A percentile compares a stretch with the other conserved stretches of the same genome.
Conservation (phyloP, 2,113 vertebrate species). For the Caloenas nicobarica region DNA sequence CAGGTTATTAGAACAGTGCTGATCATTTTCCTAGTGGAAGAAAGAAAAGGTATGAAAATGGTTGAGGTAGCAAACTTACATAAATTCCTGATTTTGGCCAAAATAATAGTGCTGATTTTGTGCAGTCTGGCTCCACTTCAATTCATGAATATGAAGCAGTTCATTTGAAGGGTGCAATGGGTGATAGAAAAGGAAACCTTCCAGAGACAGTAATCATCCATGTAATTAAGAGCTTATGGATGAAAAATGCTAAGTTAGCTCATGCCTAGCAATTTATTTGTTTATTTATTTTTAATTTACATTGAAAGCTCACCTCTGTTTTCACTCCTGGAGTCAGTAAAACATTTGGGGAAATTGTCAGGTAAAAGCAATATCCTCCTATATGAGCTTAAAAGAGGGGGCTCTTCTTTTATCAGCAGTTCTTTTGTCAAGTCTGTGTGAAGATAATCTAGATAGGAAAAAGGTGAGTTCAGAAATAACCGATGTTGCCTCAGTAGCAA, state of each 20-base stretch:
- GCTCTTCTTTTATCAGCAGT: background rate
- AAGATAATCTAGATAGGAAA: background rate
- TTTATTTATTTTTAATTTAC: background rate
- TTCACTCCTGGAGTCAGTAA: background rate
- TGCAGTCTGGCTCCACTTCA: background rate
- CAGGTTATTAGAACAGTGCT: background rate
- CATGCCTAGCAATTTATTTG: background rate
- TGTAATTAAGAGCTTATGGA: background rate
- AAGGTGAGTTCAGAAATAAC: background rate
- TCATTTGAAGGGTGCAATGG: background rate
- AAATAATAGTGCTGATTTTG: background rate
- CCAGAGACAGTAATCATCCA: no score
- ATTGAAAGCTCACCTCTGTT: background rate
- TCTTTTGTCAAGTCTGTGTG: background rate
- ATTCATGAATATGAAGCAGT: background rate
- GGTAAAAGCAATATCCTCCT: background rate
- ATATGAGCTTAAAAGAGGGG: background rate
- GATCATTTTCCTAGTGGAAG: background rate
- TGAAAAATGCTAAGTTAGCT: background rate
- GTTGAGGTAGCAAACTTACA: background rate
- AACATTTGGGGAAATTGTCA: background rate
- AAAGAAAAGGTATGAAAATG: background rate
- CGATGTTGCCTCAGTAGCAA: background rate
- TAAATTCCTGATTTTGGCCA: background rate
- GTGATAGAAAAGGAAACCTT: background rate